A percentile compares a stretch with the other conserved stretches of the same genome.
Conservation (phyloP, 2,888 invertebrate species). For the Balanococcus diminutus region DNA sequence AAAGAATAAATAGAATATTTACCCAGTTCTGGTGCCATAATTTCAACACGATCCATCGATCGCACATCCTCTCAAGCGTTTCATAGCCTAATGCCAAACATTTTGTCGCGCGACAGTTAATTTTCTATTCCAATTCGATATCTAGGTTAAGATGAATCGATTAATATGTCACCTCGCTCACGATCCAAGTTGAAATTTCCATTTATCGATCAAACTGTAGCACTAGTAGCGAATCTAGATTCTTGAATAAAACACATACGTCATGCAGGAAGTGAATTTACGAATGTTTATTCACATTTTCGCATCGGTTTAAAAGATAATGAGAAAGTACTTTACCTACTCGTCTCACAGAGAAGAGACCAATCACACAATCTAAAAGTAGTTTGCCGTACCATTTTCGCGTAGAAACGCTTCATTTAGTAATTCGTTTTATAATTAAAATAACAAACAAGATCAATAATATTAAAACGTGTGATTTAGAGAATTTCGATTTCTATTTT, state of each 20-base stretch:
- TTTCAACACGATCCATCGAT: not conserved
- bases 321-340: not conserved
- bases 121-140: slow-evolving; percentile 25
- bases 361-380: slow-evolving; percentile 1
- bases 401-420: not conserved
- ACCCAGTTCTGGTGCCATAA: no score
- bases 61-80: not conserved
- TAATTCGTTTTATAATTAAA: slow-evolving; percentile 23
- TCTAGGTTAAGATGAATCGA: not conserved
- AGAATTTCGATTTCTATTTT: not conserved
- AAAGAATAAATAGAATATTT: no score
- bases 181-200: not conserved
- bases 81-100: slow-evolving; percentile 16
- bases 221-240: not conserved
- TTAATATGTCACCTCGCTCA: not conserved
- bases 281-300: not conserved
- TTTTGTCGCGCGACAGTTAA: not conserved
- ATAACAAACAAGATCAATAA: not conserved
- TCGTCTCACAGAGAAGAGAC: not conserved
- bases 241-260: not conserved
- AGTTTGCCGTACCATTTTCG: not conserved
- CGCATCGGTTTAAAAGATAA: not conserved
- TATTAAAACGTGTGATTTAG: not conserved
- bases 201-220: not conserved
- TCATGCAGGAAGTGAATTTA: slow-evolving; percentile 15